These are phyloP conservation scores for Coptodon bakossiorum DNA, from an alignment of 2,113 vertebrate genomes.

Conservation along the genomic window DNA sequence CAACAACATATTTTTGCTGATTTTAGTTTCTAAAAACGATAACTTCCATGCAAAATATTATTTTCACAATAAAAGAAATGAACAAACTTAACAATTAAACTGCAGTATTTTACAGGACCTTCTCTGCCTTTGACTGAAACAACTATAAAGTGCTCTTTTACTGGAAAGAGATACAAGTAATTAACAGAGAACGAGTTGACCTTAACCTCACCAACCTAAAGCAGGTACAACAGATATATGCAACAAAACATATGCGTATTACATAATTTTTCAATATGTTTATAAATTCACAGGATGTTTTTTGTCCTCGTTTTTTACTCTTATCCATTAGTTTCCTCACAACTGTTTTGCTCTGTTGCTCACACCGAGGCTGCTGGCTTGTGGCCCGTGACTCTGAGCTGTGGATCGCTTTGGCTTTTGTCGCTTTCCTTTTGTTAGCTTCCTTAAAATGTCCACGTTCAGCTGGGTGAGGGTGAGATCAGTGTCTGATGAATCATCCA, in stretches of 20 bases:
- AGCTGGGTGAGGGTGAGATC: neutral
- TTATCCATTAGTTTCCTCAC: neutral
- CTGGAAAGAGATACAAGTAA: neutral
- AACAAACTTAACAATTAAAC: neutral
- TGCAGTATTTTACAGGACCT: neutral
- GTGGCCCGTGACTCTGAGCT: neutral
- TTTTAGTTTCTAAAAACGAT: neutral
- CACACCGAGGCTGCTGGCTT: neutral
- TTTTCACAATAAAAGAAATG: neutral
- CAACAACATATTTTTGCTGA: neutral
- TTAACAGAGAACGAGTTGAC: neutral
- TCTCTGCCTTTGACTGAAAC: neutral
- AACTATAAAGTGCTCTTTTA: neutral
- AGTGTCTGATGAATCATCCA: neutral
- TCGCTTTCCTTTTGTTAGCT: neutral
- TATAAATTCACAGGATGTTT: neutral
- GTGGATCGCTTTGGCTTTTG: neutral
- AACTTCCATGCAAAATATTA: neutral
- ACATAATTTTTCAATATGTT: neutral
- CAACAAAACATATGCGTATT: neutral
- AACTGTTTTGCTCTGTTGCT: neutral
- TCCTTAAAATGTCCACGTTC: neutral
- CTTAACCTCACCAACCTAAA: neutral
- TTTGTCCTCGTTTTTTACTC: neutral
- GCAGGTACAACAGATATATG: neutral